Base-by-base conservation (phyloP, 2,797 vertebrate species). In the Jordanella pulchra region DNA sequence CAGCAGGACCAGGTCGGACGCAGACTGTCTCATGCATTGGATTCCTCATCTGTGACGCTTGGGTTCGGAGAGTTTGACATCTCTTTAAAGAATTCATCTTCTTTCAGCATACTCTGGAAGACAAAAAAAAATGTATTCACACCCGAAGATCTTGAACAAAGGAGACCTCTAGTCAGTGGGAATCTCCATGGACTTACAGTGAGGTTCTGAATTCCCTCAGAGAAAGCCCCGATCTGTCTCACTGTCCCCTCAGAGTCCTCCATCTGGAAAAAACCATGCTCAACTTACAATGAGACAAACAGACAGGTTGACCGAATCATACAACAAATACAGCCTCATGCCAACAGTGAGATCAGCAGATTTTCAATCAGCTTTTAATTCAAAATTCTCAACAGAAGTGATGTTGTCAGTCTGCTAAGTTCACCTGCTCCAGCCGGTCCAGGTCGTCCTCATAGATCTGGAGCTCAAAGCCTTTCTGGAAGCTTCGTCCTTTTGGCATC, bases 211-310 rank as follows among this genome's bases (percentile, higher is more conserved):
- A 99, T 99, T 69, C 95, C 98, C 90, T 99, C 98, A 1, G 98
- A 99, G 89, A 99, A 99, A 0, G 94, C 98, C 23, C 98, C 98
- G 14, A 99, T 99, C 91, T 99, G 98, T 74, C 98, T 95, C 81
- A 99, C 98, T 0, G 98, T 99, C 71, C 98, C 98, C 90, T 99
- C 98, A 0, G 98, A 99, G 91, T 99, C 98, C 78, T 99, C 98
- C 98, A 99, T 99, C 98, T 99, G 81, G 78, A 80, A 63, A 55
- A 64, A 72, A 47, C 82, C 4, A 74, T 4, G 42, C 32, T 66
- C 2, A 69, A 54, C 7, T 70, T 25, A 64, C 25, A 68, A 12
- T 42, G 12, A n/a, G 23, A 25, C 12, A 63, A 7, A 23, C 15
- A 42, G 42, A n/a, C 32, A 39, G 32, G 23, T 23, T 7, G 60